Conservation (phyloP, 2,797 vertebrate genomes). For the Chloroceryle amazona region DNA sequence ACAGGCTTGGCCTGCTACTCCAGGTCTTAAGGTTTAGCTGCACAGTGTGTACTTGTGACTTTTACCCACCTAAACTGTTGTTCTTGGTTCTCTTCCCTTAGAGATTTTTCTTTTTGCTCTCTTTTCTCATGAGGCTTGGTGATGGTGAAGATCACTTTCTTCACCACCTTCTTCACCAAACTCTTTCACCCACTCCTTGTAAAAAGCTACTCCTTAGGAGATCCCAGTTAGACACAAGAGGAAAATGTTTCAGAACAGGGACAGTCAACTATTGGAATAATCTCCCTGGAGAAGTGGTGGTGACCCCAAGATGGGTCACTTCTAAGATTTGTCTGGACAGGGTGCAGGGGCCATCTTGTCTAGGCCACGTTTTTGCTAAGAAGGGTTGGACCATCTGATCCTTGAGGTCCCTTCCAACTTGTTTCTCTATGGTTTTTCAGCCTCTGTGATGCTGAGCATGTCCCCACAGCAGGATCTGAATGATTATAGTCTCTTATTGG, state of each 20-base stretch:
- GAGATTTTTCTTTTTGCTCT: background rate
- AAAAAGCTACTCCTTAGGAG: background rate
- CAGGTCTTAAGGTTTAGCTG: background rate
- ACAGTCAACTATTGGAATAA: background rate
- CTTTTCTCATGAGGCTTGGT: rapidly evolving
- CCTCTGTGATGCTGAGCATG: background rate
- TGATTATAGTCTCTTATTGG: background rate
- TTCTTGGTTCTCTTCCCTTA: background rate
- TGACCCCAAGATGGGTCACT: background rate
- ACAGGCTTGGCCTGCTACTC: background rate
- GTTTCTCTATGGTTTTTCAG: background rate
- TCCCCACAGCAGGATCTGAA: background rate
- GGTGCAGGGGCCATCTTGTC: background rate
- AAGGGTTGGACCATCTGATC: background rate
- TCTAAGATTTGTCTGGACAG: background rate
- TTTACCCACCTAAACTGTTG: background rate
- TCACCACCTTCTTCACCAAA: background rate
- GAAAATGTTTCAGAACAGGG: background rate
- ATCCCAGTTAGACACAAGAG: background rate
- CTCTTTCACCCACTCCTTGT: no score
- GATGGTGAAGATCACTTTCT: background rate
- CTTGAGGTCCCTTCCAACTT: background rate
- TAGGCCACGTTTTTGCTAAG: background rate
- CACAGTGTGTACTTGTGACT: background rate
- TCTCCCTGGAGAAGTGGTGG: background rate